Evolutionary conservation across 2,888 invertebrate genomes (phyloP), one percentile per base, ranked within the genome.

Genomic region (Volucella inanis): DNA sequence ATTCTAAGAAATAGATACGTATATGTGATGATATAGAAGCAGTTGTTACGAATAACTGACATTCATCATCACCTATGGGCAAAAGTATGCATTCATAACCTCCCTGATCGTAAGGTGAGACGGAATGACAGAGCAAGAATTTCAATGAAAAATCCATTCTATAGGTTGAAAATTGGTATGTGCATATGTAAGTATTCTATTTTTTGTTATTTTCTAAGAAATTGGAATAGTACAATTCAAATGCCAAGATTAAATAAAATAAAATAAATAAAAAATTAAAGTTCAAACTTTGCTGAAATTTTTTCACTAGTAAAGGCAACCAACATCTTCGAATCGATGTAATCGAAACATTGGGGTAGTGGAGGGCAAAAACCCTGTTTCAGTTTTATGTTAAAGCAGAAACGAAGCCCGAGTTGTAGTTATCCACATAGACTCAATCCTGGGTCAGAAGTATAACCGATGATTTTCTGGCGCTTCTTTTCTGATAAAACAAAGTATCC

Each of bases 31-130:
- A 65, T 80, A 71, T 75, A 74, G 55, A 70, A 75, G 75, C 79
- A 84, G 84, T 84, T 22, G 22, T 22, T 84, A 84, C 79, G 68
- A 75, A 75, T 75, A 84, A 80, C 84, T 84, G 75, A 84, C 84
- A 75, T 84, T 84, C 64, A 84, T 84, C 84, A 80, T 71, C 75
- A 74, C 80, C 84, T 80, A 75, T 54, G 75, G 80, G 57, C 50
- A 65, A 43, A 57, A 43, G 45, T 47, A 49, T 52, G 43, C 43
- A 8, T 9, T 38, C 2, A 14, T 47, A 50, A 50, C 62, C 65
- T 61, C 22, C 50, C 70, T 54, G 70, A 55, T 80, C 79, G 77
- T 78, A 74, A 79, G 64, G 39, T 22, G 31, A 45, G 45, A 3
- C 8, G 15, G 64, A 70, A 65, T 84, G 84, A 84, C 80, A 75